Base-by-base conservation (phyloP, 2,888 invertebrate genomes). In the Zelleria hepariella region DNA sequence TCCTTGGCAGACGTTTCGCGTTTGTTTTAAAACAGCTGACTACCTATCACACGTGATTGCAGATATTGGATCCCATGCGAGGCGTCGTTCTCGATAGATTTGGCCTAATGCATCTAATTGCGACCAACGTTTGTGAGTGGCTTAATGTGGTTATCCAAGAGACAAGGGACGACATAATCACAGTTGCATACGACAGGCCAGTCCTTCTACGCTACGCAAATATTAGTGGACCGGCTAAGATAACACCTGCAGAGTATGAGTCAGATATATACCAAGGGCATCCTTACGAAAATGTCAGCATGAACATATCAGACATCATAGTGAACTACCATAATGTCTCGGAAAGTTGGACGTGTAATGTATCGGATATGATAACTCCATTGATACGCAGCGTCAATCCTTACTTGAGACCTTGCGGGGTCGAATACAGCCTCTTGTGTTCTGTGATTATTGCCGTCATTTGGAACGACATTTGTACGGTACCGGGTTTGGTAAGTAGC, bases 51-150 rank as follows among this genome's bases (percentile, higher is more conserved):
- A 55, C 60, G 65, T n/a, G n/a, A n/a, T 77, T 73, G 26, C 73
- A 88, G 88, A 77, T 85, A 60, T 66, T 88, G 57, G 81, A 86
- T 61, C 86, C 86, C 8, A 86, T 88, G 86, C 74, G 86, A 62
- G 88, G 87, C 8, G 80, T 87, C 4, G 86, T 88, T 0, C 65
- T 88, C 3, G 86, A 87, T n/a, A 91, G 96, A 66, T 95, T 98
- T 68, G 98, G 98, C 0, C 88, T 97, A 15, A 97, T 98, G 97
- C 98, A 98, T 76, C 91, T 96, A 90, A 93, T 98, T 63, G 97
- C 96, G 1, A 96, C 97, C 15, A 98, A 98, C 76, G 86, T 98
- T 10, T 97, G 97, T 81, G 96, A 97, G 70, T 98, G 98, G 98
- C 83, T 97, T 5, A 94, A 95, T 75, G 94, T 96, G 1, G 89